Conservation (phyloP, 1,140 invertebrate species). For the Pygmarrhopalites habei region DNA sequence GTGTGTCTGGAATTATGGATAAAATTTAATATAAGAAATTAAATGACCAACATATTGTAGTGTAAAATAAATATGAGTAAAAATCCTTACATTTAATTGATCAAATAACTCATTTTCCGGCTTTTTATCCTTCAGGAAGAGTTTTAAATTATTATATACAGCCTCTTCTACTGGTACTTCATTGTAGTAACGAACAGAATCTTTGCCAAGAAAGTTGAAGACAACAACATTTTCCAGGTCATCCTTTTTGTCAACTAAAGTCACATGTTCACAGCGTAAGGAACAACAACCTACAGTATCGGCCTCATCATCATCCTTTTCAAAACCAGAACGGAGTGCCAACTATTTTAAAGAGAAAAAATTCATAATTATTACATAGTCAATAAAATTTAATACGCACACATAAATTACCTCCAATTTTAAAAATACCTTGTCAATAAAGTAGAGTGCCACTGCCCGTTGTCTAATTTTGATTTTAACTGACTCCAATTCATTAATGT, state of each 20-base stretch:
- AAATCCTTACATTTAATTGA: slow-evolving; percentile 71
- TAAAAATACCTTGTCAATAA: slow-evolving; percentile 95
- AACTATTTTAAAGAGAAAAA: slow-evolving; percentile 50
- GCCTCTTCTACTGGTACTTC: slow-evolving; percentile 94
- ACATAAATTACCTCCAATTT: too few species aligned
- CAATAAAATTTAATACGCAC: too few species aligned
- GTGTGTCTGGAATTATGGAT: slow-evolving; percentile 59
- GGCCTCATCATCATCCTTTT: slow-evolving; percentile 98
- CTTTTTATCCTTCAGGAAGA: slow-evolving; percentile 97
- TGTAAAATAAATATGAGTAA: neutral
- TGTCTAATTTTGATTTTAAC: slow-evolving; percentile 98
- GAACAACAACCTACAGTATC: slow-evolving; percentile 99
- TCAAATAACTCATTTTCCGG: slow-evolving; percentile 96
- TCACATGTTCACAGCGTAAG: slow-evolving; percentile 93
- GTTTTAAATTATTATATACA: slow-evolving; percentile 95
- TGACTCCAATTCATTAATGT: slow-evolving; percentile 95
- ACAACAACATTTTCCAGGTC: slow-evolving; percentile 88
- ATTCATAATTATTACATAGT: neutral
- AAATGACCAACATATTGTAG: neutral
- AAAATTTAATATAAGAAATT: slow-evolving; percentile 38
- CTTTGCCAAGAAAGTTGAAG: slow-evolving; percentile 96
- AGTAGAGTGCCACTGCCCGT: slow-evolving; percentile 94
- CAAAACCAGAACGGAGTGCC: slow-evolving; percentile 97
- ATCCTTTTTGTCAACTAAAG: slow-evolving; percentile 80
- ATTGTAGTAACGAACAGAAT: slow-evolving; percentile 93